These are phyloP conservation scores for Epinephelus awoara DNA, from an alignment of 2,797 vertebrate genomes.

Conservation along the genomic window DNA sequence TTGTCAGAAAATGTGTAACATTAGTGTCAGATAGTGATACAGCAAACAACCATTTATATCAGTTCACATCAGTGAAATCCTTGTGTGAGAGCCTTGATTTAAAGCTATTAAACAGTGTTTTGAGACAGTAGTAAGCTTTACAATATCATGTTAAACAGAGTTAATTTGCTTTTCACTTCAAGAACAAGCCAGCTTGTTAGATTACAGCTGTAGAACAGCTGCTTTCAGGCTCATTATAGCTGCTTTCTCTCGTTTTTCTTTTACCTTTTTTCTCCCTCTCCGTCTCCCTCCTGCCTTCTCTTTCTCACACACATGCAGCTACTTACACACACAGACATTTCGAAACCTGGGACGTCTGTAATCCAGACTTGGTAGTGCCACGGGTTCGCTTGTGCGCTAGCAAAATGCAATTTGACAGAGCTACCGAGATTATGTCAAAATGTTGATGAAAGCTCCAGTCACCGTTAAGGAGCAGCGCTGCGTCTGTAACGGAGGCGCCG, in stretches of 20 bases:
- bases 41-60: not conserved
- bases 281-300: constrained; percentile 25
- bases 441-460: constrained; percentile 67
- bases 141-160: constrained; percentile 44
- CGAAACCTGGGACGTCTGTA: constrained; percentile 16
- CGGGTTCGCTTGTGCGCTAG: constrained; percentile 38
- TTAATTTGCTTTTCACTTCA: constrained; percentile 64
- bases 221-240: constrained; percentile 66
- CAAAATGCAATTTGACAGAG: constrained; percentile 67
- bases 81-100: constrained; percentile 7
- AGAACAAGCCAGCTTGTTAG: constrained; percentile 53
- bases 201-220: constrained; percentile 73
- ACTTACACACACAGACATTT: constrained; percentile 15
- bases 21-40: not conserved
- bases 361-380: constrained; percentile 41
- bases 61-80: not conserved
- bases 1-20: not conserved
- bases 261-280: constrained; percentile 3
- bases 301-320: not conserved
- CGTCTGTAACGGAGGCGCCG: constrained; percentile 26
- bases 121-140: constrained; percentile 39
- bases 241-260: constrained; percentile 24
- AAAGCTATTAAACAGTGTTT: constrained; percentile 23
- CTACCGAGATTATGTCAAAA: constrained; percentile 71
- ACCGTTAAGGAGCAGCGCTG: constrained; percentile 42